Percentiles rank a stretch among this genome's conserved stretches.
These are phyloP conservation scores for Tigriopus californicus DNA, from an alignment of 2,888 invertebrate genomes.

Conservation along the genomic window DNA sequence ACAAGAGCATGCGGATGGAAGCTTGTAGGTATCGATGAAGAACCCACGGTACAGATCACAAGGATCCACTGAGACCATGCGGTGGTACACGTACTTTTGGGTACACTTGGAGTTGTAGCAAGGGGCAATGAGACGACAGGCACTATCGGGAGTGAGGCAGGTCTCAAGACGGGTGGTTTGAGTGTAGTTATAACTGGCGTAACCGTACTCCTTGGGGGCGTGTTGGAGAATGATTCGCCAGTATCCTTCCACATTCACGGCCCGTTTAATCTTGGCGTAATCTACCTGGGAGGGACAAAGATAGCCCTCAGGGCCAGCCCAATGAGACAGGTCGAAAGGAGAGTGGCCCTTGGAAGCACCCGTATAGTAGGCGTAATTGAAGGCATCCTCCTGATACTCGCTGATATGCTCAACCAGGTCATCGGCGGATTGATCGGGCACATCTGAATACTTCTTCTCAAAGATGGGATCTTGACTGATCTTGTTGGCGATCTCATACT, in stretches of 20 bases:
- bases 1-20: conserved; percentile 24
- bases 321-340: conserved; percentile 21
- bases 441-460: conserved; percentile 21
- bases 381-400: conserved; percentile 20
- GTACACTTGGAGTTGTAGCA: conserved; percentile 21
- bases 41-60: conserved; percentile 23
- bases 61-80: conserved; percentile 21
- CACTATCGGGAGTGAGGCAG: conserved; percentile 20
- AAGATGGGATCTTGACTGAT: conserved; percentile 20
- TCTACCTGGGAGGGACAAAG: conserved; percentile 21
- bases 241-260: conserved; percentile 18
- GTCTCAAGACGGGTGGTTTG: conserved; percentile 20
- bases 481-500: conserved; percentile 21
- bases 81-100: conserved; percentile 22
- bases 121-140: conserved; percentile 21
- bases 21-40: conserved; percentile 24
- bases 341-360: conserved; percentile 20
- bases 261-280: conserved; percentile 19
- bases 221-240: conserved; percentile 20
- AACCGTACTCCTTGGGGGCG: conserved; percentile 11
- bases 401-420: conserved; percentile 21
- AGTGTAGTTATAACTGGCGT: conserved; percentile 17
- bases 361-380: conserved; percentile 22
- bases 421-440: conserved; percentile 22
- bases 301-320: conserved; percentile 22